These are phyloP conservation scores for Zeus faber DNA, from an alignment of 2,113 vertebrate genomes.

Conservation along the genomic window DNA sequence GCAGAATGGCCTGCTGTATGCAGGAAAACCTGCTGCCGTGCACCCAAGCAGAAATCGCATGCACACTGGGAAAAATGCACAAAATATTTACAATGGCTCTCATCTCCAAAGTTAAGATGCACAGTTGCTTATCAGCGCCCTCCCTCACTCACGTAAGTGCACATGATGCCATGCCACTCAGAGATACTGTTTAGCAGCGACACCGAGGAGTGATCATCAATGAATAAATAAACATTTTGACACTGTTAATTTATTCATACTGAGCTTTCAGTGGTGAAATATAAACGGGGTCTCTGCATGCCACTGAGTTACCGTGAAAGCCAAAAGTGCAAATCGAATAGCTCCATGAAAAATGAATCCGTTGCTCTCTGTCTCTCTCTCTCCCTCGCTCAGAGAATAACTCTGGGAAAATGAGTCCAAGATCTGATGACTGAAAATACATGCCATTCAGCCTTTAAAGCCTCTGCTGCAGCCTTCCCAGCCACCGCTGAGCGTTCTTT, in stretches of 20 bases:
- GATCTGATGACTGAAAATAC: slow-evolving; percentile 27
- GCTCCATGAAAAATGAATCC: slow-evolving; percentile 62
- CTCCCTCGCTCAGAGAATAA: slow-evolving; percentile 37
- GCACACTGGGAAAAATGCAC: no score
- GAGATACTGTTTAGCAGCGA: not conserved
- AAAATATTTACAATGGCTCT: no score
- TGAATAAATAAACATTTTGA: slow-evolving; percentile 70
- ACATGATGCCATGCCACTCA: not conserved
- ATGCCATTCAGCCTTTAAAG: no score
- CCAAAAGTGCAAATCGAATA: slow-evolving; percentile 62
- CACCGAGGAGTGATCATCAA: slow-evolving; percentile 28
- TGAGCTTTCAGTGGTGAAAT: slow-evolving; percentile 54
- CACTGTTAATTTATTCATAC: slow-evolving; percentile 71
- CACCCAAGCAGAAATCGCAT: slow-evolving; percentile 27
- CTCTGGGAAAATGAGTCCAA: slow-evolving; percentile 17
- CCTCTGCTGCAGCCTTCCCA: no score
- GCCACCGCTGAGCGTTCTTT: no score
- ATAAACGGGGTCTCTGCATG: slow-evolving; percentile 40
- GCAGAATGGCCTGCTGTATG: slow-evolving; percentile 21
- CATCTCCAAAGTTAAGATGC: no score
- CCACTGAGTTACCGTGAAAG: slow-evolving; percentile 50
- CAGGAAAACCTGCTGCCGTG: slow-evolving; percentile 29
- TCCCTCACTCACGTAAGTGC: not conserved
- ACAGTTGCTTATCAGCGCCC: no score
- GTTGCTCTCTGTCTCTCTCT: slow-evolving; percentile 32